Evolutionary conservation across 2,113 vertebrate genomes (phyloP), one percentile per base, ranked within the genome.

Genomic region (Apeltes quadracus): DNA sequence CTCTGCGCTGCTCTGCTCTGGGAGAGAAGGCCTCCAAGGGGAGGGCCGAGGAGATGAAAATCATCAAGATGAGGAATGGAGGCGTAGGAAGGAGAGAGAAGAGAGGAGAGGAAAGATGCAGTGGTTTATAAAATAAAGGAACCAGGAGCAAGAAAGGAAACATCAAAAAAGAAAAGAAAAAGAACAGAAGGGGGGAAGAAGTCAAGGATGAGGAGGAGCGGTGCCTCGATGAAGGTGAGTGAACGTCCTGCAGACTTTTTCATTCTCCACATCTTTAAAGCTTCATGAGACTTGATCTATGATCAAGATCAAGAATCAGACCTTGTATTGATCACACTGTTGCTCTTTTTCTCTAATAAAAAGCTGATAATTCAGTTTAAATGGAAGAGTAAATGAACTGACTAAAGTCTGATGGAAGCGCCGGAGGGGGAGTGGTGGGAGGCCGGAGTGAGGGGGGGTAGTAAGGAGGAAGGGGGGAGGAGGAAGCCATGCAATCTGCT

Each of bases 1-100:
- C 36, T 29, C n/a, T n/a, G n/a, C n/a, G n/a, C n/a, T n/a, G n/a
- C n/a, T 0, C 25, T 65, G 65, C 68, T 69, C 77, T 23, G 68
- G 61, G 67, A 67, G 29, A 2, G 59, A 39, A 41, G 39, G 39
- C 39, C 39, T 41, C 39, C 39, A 11, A 39, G 51, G 6, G 16
- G 14, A 39, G 51, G 6, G 16, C 39, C 39, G 25, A 27, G 41
- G 32, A 34, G 32, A 34, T 51, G 3, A 14, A 61, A 20, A 0
- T 9, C 46, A 61, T 23, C n/a, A 59, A 55, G 36, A 32, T n/a
- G n/a, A 2, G 32, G 23, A 25, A 15, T 23, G 59, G 58, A 8
- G 27, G 32, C 32, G 32, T 6, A 7, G 7, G 32, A 29, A 54
- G 25, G 5, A 18, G 1, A 1, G 39, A 48, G 20, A 38, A 44